These are phyloP conservation scores for Lysandra bellargus DNA, from an alignment of 2,888 invertebrate species.

Conservation along the genomic window DNA sequence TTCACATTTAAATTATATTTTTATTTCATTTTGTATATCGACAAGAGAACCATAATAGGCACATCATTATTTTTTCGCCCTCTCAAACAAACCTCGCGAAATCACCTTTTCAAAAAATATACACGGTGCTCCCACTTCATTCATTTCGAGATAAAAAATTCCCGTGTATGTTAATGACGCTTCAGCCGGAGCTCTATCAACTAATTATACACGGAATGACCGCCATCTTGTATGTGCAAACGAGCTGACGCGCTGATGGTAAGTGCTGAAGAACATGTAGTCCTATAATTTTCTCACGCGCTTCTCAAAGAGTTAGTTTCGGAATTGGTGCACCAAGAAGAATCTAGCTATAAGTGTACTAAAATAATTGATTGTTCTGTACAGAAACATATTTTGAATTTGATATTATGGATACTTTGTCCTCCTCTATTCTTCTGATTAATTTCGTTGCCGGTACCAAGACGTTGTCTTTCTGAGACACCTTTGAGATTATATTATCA, in stretches of 20 bases:
- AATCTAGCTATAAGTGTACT: too few relatives aligned
- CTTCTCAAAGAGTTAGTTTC: neutral
- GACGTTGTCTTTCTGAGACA: neutral
- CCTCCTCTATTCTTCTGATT: too few relatives aligned
- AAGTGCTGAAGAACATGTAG: neutral
- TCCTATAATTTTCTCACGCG: neutral
- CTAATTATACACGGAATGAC: slow-evolving; percentile 18
- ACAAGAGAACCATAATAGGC: slow-evolving; percentile 7
- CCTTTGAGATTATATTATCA: neutral
- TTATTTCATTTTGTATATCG: slow-evolving; percentile 19
- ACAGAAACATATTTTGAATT: too few relatives aligned
- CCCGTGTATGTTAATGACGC: slow-evolving; percentile 32
- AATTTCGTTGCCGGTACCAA: neutral
- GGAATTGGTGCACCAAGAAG: too few relatives aligned
- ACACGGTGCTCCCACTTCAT: slow-evolving; percentile 42
- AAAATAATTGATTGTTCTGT: too few relatives aligned
- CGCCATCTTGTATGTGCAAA: slow-evolving; percentile 3
- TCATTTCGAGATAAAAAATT: slow-evolving; percentile 37
- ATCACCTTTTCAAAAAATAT: slow-evolving; percentile 47
- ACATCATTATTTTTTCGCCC: slow-evolving; percentile 38
- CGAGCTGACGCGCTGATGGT: neutral
- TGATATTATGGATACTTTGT: too few relatives aligned
- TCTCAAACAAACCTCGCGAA: slow-evolving; percentile 44
- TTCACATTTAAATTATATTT: neutral
- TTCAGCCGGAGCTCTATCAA: slow-evolving; percentile 16